These are phyloP conservation scores for Megathymus violae DNA, from an alignment of 1,140 invertebrate species.

Conservation along the genomic window DNA sequence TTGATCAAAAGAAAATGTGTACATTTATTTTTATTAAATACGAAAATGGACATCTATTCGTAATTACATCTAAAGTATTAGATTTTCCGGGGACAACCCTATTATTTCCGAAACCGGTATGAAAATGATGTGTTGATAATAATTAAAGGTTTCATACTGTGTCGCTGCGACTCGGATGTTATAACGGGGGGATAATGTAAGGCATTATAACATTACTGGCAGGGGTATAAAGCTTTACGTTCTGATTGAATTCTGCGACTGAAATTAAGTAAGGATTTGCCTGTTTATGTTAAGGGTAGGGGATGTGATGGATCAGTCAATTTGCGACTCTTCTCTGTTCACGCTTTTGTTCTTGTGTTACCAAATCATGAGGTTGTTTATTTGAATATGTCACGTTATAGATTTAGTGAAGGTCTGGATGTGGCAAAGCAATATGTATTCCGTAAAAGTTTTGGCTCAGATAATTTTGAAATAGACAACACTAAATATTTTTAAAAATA, in stretches of 20 bases:
- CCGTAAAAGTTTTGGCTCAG: no score
- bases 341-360: constrained; percentile 60
- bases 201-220: constrained; percentile 80
- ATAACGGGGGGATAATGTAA: constrained; percentile 73
- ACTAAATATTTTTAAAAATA: no score
- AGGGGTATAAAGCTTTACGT: constrained; percentile 76
- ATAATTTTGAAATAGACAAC: no score
- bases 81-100: constrained; percentile 55
- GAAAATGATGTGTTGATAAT: constrained; percentile 84
- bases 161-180: constrained; percentile 66
- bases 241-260: constrained; percentile 82
- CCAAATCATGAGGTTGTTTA: constrained; percentile 35
- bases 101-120: constrained; percentile 64
- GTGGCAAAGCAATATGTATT: no score
- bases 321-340: constrained; percentile 67
- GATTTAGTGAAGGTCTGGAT: constrained; percentile 9
- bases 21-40: no score
- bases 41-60: no score
- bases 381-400: constrained; percentile 32
- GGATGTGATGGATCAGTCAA: constrained; percentile 75
- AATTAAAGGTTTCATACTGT: constrained; percentile 82
- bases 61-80: not conserved
- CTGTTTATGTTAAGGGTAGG: constrained; percentile 77
- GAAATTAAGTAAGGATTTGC: constrained; percentile 82
- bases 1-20: no score